Percentiles rank a stretch among this genome's conserved stretches.
phyloP scores from a whole-genome alignment of 2,888 invertebrate species.

The Phytoseiulus persimilis region DNA sequence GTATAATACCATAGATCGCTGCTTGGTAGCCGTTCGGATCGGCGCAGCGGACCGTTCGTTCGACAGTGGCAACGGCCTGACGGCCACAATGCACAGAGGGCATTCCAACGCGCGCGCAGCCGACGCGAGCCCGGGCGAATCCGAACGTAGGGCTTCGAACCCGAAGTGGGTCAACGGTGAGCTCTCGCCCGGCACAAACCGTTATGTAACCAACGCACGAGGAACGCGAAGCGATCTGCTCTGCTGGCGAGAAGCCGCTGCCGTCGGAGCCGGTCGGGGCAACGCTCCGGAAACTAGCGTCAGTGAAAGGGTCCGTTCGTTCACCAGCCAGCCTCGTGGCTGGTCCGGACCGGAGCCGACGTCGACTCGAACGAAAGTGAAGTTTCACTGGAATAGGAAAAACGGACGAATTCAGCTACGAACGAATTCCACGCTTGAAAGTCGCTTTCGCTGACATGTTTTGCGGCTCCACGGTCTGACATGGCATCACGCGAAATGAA shows the following conservation, averaged over 20 bases:
- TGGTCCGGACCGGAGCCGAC: background rate
- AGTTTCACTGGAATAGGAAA: background rate
- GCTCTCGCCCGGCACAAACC: background rate
- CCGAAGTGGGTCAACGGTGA: slow-evolving; percentile 37
- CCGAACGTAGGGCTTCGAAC: slow-evolving; percentile 22
- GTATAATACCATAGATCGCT: background rate
- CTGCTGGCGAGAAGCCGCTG: background rate
- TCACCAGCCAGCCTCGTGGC: background rate
- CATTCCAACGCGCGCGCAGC: background rate
- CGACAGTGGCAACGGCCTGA: background rate
- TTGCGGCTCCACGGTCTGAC: background rate
- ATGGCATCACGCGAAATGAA: background rate
- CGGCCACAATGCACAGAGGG: background rate
- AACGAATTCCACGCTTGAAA: background rate
- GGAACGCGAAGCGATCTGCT: slow-evolving; percentile 5
- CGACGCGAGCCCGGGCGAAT: background rate
- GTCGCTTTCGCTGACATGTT: background rate
- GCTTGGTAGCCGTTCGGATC: background rate
- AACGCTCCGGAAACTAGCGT: background rate
- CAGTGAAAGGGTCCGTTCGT: slow-evolving; percentile 5
- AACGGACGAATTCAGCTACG: background rate
- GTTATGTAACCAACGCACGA: background rate
- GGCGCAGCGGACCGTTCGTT: background rate
- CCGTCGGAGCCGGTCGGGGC: background rate
- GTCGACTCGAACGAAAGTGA: background rate